Base-by-base conservation (phyloP, 64 coral and sea anemone genomes). In the Anthopleura sola region DNA sequence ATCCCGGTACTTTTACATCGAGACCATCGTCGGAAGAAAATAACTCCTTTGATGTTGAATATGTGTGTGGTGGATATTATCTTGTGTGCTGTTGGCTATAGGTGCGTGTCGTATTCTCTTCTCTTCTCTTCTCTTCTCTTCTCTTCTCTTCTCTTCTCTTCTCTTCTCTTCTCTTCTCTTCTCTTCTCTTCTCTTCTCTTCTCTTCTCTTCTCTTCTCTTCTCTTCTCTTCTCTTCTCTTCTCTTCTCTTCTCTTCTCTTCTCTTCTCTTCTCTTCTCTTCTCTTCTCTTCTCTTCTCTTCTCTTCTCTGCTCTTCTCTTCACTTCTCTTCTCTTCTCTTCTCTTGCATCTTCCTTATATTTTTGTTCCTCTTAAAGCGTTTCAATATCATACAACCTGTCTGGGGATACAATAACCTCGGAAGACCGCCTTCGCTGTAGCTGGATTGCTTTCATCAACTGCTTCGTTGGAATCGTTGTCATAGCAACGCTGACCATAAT, bases 381-480 rank as follows among this genome's bases (percentile, higher is more conserved):
- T 48, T 36, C 89, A 10, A 69, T 91, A 6, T 81, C 77, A 29
- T 91, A 91, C 58, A 91, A 91, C 84, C 68, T 85, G 6, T 53
- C 40, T 69, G 89, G 78, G 19, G 37, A 80, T 21, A 55, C 66
- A 28, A 86, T 84, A 74, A 81, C 53, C 13, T 54, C 44, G 4
- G 60, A 86, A 33, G 55, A 57, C 6, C 84, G 50, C 20, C 5
- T 47, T 29, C 37, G 55, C 29, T 96, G 94, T 66, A 50, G 32
- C 23, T 96, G 94, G 94, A n/a, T 96, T 29, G 94, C 94, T 24
- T 92, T 92, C 69, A 89, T 96, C 64, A 96, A 96, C 80, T 87
- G 86, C 33, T 47, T 89, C 66, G 88, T 90, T 37, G 94, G 94
- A 31, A 86, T 96, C 9, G 87, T 83, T 20, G 88, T 78, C 12